A percentile compares a stretch with the other conserved stretches of the same genome.
Evolutionary conservation across 2,888 invertebrate genomes (phyloP).

Genomic region (Colletes collaris): DNA sequence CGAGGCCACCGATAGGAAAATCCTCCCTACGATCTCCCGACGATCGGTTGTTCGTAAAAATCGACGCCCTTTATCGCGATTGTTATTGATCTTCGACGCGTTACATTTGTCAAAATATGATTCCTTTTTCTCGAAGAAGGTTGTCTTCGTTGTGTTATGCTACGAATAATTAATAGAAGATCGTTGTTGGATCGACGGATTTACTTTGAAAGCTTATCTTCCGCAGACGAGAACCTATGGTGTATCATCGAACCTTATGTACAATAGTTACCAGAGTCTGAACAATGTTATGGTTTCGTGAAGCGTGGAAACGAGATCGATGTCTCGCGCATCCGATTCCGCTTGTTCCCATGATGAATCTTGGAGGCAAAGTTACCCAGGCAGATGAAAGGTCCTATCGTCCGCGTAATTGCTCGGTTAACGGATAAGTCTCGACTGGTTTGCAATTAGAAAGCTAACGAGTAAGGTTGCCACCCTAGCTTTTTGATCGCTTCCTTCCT

Average conservation of each 20-base stretch:
- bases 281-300: constrained; percentile 2
- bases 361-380: neutral
- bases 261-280: too few species aligned
- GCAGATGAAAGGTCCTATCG: constrained; percentile 41
- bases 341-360: constrained; percentile 32
- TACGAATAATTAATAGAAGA: too few species aligned
- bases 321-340: neutral
- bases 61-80: constrained; percentile 36
- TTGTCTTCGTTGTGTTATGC: too few species aligned
- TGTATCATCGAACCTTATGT: too few species aligned
- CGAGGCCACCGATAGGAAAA: constrained; percentile 40
- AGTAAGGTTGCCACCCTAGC: constrained; percentile 49
- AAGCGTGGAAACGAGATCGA: constrained; percentile 17
- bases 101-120: too few species aligned
- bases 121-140: too few species aligned
- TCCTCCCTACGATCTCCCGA: neutral
- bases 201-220: too few species aligned
- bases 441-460: constrained; percentile 62
- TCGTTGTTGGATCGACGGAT: too few species aligned
- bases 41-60: constrained; percentile 20
- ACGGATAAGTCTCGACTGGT: constrained; percentile 50
- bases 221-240: too few species aligned
- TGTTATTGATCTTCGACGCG: constrained; percentile 1
- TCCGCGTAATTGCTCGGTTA: constrained; percentile 58
- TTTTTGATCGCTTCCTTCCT: constrained; percentile 59